Evolutionary conservation across 2,113 vertebrate genomes (phyloP).

Genomic region (Cephalophus harveyi): DNA sequence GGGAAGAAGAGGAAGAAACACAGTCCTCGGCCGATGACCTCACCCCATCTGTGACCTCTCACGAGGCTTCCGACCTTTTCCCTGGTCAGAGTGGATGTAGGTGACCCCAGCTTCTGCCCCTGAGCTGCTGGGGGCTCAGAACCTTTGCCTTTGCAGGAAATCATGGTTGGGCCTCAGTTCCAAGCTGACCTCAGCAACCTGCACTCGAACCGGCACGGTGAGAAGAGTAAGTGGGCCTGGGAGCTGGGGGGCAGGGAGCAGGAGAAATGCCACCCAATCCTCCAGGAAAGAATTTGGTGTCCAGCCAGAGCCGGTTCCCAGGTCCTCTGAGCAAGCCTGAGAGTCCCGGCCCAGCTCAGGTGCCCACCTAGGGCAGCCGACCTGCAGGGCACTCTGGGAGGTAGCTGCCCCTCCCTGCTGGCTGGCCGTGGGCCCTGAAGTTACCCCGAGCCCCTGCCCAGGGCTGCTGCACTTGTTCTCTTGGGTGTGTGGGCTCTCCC

Average conservation of each 20-base stretch:
- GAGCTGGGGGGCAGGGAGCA: not conserved
- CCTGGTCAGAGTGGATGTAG: constrained; percentile 80
- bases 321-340: not conserved
- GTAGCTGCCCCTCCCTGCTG: not conserved
- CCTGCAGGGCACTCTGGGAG: not conserved
- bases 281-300: not conserved
- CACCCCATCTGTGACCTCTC: constrained; percentile 89
- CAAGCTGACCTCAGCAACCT: constrained; percentile 90
- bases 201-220: constrained; percentile 77
- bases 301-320: not conserved
- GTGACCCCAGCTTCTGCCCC: constrained; percentile 34
- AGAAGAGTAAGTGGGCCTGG: constrained; percentile 83
- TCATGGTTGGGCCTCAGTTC: constrained; percentile 95
- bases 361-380: not conserved
- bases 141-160: constrained; percentile 83
- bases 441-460: no score
- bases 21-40: constrained; percentile 89
- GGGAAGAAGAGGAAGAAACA: constrained; percentile 88
- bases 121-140: not conserved
- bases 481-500: not conserved
- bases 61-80: constrained; percentile 87
- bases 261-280: not conserved
- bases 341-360: not conserved
- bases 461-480: not conserved
- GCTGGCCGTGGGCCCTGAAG: not conserved